A percentile compares a stretch with the other conserved stretches of the same genome.
Conservation (phyloP, 2,888 invertebrate genomes). For the Plebejus anna region DNA sequence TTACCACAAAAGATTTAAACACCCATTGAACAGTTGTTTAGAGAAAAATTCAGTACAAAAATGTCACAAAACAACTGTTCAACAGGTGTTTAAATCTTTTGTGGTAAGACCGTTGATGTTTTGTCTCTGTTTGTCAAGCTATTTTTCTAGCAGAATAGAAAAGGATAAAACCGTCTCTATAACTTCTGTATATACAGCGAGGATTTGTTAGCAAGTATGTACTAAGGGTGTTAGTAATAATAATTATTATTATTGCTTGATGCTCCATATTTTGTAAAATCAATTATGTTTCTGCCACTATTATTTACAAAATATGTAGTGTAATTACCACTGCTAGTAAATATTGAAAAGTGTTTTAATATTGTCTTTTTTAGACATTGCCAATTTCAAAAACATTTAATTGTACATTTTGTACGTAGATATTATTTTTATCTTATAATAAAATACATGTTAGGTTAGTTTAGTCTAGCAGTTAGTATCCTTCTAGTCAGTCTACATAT, state of each 20-base stretch:
- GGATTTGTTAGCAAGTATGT: neutral
- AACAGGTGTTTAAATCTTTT: no score
- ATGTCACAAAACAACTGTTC: no score
- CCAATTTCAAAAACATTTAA: neutral
- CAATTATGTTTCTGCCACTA: neutral
- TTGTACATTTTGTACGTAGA: neutral
- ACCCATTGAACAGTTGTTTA: no score
- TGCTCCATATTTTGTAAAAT: neutral
- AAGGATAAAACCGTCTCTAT: no score
- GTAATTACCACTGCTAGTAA: neutral
- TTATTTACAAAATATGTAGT: neutral
- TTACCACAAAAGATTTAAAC: no score
- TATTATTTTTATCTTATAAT: neutral
- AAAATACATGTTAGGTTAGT: neutral
- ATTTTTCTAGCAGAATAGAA: neutral
- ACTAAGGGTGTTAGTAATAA: neutral
- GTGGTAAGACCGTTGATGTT: neutral
- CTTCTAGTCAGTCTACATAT: constrained; percentile 19
- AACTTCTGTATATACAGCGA: neutral
- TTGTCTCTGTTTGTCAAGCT: neutral
- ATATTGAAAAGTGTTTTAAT: neutral
- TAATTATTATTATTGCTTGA: neutral
- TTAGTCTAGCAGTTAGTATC: no score
- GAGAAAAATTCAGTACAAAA: no score
- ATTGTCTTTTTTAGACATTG: neutral